Evolutionary conservation across 2,113 vertebrate genomes (phyloP), one percentile per base, ranked within the genome.

Genomic region (Cyphomyrus discorhynchus): DNA sequence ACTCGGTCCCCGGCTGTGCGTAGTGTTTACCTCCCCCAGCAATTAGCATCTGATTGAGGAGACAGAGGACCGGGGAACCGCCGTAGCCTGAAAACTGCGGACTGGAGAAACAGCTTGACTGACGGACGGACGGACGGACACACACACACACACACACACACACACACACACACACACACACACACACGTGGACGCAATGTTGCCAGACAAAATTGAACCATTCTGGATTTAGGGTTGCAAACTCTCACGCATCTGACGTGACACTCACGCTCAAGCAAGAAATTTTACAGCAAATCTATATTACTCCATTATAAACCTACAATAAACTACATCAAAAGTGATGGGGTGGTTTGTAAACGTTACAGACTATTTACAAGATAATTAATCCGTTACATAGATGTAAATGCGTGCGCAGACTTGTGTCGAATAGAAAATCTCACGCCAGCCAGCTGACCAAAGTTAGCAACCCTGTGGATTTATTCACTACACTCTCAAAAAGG

Each of bases 31-130:
- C 90, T 86, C 90, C 90, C 74, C 83, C 90, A 88, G 80, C 70
- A 92, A 93, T 89, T 89, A 89, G 35, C 80, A 42, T 56, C 87
- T 89, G 86, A 88, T 88, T 91, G 88, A 93, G 90, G 85, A 87
- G 70, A 31, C 3, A 27, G 91, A 47, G 50, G 88, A n/a, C 39
- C 15, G 46, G 10, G 39, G 45, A 88, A 42, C 27, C 90, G 58
- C 31, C 47, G 87, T 90, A 88, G 88, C 49, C 17, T 86, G 42
- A 24, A 42, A 27, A 19, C 42, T 19, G 24, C 35, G 27, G 27
- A 88, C 21, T 47, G 56, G 56, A n/a, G 39, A 27, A 39, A 39
- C 27, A 13, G 49, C 27, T 87, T 5, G 19, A 35, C n/a, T 1
- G 27, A 39, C 24, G 21, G 2, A 21, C 42, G 1, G 6, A 2